Conservation (phyloP, 1,140 invertebrate species). For the Aricia agestis region DNA sequence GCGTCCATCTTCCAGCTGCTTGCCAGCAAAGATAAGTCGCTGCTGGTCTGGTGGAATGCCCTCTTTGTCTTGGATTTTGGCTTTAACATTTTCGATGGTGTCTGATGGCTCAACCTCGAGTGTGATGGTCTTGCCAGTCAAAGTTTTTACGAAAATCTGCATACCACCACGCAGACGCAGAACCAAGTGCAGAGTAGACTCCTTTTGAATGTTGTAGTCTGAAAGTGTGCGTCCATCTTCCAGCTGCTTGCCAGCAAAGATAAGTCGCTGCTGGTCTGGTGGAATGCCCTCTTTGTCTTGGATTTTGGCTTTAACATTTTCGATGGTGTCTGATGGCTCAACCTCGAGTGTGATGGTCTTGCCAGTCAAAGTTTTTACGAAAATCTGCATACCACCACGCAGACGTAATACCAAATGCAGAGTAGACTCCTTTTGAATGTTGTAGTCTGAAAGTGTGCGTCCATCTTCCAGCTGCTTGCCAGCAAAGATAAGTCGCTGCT, state of each 20-base stretch:
- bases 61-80: conserved; percentile 87
- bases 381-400: conserved; percentile 95
- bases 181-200: conserved; percentile 80
- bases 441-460: conserved; percentile 79
- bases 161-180: conserved; percentile 78
- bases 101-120: conserved; percentile 69
- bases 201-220: conserved; percentile 84
- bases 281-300: conserved; percentile 82
- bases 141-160: conserved; percentile 49
- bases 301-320: conserved; percentile 85
- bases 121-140: conserved; percentile 16
- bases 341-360: conserved; percentile 24
- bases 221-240: conserved; percentile 79
- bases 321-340: conserved; percentile 74
- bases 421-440: conserved; percentile 63
- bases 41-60: conserved; percentile 84
- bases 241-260: conserved; percentile 83
- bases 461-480: conserved; percentile 86
- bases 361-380: conserved; percentile 75
- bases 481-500: conserved; percentile 82
- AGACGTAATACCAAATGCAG: too few species aligned
- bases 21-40: conserved; percentile 83
- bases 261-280: conserved; percentile 80
- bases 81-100: conserved; percentile 87
- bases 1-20: conserved; percentile 84